Base-by-base conservation (phyloP, 30 jellyfish, hydroid and myxozoan species). In the Aurelia coerulea region DNA sequence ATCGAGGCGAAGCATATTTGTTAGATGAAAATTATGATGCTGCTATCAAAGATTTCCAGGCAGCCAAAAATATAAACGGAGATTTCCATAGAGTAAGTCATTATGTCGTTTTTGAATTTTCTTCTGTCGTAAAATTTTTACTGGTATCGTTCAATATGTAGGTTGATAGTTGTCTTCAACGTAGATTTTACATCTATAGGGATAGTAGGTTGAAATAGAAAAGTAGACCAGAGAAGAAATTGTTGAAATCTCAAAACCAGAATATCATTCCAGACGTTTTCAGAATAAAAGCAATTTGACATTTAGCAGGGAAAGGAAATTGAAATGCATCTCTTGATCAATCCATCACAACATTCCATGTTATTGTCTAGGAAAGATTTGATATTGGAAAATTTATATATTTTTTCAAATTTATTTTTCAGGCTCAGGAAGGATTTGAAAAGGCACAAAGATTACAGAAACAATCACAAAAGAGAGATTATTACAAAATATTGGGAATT, bases 1-100 rank as follows among this genome's bases (percentile, higher is more conserved):
- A 93, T 78, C 76, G 98, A 59, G 98, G 96, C 60, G 98, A 93
- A 66, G 98, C 98, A n/a, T 88, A 88, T 62, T 73, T 93, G 59
- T 53, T 93, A 53, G 94, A 93, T 11, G 98, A 93, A 18, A 88
- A 93, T 42, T 83, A 89, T 33, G 98, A 93, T 23, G 81, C 87
- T 41, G 98, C 98, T 19, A 83, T 93, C 17, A 88, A 83, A 79
- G 98, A 93, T 84, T 93, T 68, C 69, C 98, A 93, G 68, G 88
- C 90, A 15, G 98, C 98, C 2, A 93, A 93, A 93, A 83, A 76
- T 76, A 88, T 93, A 19, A 93, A 93, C 70, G 95, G 95, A 65
- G 98, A 93, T 59, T 91, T 80, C 33, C 83, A 84, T 14, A 76
- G 96, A 79, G 98, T 93, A 83, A 64, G 98, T 49, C 5, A 31